Evolutionary conservation across 1,140 invertebrate genomes (phyloP).

Genomic region (Leptopilina clavipes): DNA sequence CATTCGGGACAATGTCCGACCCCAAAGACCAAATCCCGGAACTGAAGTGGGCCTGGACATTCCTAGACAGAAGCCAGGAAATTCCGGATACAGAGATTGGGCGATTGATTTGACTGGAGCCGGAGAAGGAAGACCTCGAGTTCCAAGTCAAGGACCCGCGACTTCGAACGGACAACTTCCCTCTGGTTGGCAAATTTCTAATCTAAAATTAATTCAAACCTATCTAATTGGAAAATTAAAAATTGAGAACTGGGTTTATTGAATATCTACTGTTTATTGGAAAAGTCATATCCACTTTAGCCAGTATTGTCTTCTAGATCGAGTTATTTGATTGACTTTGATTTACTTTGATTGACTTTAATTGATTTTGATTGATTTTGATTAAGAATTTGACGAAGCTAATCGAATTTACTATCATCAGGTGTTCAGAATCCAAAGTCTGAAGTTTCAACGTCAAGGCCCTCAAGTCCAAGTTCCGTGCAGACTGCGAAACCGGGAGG

Average conservation of each 20-base stretch:
- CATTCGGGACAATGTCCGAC: constrained; percentile 54
- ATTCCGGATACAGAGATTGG: constrained; percentile 63
- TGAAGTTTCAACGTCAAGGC: not conserved
- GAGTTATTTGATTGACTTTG: no score
- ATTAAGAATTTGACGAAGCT: not conserved
- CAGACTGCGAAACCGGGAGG: not conserved
- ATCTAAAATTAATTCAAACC: no score
- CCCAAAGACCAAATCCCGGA: constrained; percentile 62
- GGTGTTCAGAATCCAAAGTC: not conserved
- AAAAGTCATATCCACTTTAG: no score
- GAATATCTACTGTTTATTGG: no score
- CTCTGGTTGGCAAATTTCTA: constrained; percentile 36
- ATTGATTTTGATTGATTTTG: not conserved
- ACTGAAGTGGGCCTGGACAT: constrained; percentile 68
- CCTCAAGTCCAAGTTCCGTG: not conserved
- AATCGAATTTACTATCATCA: not conserved
- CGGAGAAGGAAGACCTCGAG: constrained; percentile 56
- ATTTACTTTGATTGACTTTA: no score
- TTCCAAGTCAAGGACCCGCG: constrained; percentile 53
- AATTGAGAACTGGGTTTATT: no score
- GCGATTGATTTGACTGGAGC: constrained; percentile 64
- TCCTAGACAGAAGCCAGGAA: constrained; percentile 45
- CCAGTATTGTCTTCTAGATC: no score
- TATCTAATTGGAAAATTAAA: no score
- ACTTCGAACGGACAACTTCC: constrained; percentile 30